These are phyloP conservation scores for Leptatherina wallacei DNA, from an alignment of 2,797 vertebrate genomes.

Conservation along the genomic window DNA sequence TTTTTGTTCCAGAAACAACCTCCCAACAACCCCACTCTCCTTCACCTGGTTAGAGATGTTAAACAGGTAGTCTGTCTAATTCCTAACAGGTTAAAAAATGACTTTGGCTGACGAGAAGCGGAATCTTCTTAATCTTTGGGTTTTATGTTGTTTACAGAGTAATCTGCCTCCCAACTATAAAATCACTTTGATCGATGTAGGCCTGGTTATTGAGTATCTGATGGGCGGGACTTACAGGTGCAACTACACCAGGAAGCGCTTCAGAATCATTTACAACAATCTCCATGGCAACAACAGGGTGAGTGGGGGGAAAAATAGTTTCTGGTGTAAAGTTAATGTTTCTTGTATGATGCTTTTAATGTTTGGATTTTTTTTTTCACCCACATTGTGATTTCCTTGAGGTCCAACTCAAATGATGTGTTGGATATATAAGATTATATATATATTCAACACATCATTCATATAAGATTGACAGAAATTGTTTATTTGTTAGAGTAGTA, in stretches of 20 bases:
- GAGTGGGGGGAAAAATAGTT: slow-evolving; percentile 24
- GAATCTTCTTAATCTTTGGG: slow-evolving; percentile 2
- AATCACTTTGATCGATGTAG: slow-evolving; percentile 96
- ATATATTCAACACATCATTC: too few species aligned
- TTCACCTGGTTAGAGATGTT: slow-evolving; percentile 95
- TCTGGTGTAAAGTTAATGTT: background rate
- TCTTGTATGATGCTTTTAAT: background rate
- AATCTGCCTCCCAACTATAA: slow-evolving; percentile 98
- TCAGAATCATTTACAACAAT: slow-evolving; percentile 97
- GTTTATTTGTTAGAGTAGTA: background rate
- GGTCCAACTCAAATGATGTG: too few species aligned
- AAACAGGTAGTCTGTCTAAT: slow-evolving; percentile 88
- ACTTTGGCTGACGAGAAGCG: background rate
- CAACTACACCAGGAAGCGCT: slow-evolving; percentile 97
- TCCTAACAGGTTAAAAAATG: background rate
- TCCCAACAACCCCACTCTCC: slow-evolving; percentile 93
- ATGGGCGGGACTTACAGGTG: slow-evolving; percentile 99
- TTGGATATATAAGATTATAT: too few species aligned
- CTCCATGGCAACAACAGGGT: slow-evolving; percentile 94
- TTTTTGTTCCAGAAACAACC: slow-evolving; percentile 89
- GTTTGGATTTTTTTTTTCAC: background rate
- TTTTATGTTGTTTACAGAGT: slow-evolving; percentile 80
- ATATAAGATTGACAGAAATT: too few species aligned
- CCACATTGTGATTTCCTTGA: too few species aligned
- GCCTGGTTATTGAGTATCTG: slow-evolving; percentile 95